A percentile compares a stretch with the other conserved stretches of the same genome.
Conservation (phyloP, 2,888 invertebrate genomes). For the Diadegma fenestrale region DNA sequence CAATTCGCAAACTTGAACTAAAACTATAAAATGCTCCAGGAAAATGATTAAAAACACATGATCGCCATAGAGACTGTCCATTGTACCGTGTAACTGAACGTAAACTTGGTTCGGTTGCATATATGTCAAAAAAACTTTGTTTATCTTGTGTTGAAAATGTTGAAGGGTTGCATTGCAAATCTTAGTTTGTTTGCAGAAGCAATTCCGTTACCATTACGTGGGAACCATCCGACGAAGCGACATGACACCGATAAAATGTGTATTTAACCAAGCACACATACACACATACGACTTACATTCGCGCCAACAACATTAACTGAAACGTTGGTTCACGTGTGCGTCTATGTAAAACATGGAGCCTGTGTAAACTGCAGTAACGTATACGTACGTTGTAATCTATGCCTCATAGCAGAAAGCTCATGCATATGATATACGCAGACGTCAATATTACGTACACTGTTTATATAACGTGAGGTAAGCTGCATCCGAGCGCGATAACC, state of each 20-base stretch:
- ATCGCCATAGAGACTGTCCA: background rate
- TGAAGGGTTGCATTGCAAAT: background rate
- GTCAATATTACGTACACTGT: conserved; percentile 51
- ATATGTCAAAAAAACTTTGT: conserved; percentile 29
- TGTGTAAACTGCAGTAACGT: conserved; percentile 25
- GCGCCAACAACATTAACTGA: conserved; percentile 17
- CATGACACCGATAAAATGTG: conserved; percentile 42
- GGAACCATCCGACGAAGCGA: conserved; percentile 28
- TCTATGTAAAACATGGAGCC: conserved; percentile 32
- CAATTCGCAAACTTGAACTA: background rate
- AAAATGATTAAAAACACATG: background rate
- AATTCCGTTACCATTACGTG: conserved; percentile 57
- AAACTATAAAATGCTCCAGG: background rate
- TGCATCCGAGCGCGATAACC: conserved; percentile 47
- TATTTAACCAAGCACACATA: conserved; percentile 31
- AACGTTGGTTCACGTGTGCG: conserved; percentile 2
- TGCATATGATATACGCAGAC: conserved; percentile 48
- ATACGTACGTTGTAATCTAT: conserved; percentile 28
- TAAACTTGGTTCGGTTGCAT: background rate
- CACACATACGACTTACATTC: background rate
- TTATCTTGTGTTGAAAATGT: conserved; percentile 15
- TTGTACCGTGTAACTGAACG: background rate
- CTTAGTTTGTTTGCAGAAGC: conserved; percentile 34
- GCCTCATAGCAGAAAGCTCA: conserved; percentile 29
- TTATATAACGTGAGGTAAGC: conserved; percentile 39